Conservation (phyloP, 2,888 invertebrate genomes). For the Heliconius ismenius region DNA sequence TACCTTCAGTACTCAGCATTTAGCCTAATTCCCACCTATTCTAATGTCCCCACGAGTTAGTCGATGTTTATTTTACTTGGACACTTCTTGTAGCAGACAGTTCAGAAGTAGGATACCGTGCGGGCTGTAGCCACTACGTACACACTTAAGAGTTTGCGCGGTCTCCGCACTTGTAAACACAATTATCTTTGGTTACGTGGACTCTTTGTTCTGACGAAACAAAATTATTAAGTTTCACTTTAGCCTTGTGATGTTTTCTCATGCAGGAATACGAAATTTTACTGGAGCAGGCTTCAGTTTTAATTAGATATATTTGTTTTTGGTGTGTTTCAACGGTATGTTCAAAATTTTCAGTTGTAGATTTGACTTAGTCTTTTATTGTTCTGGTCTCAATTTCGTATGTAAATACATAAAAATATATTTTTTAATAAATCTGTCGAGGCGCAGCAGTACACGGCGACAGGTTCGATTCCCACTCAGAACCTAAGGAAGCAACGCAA, state of each 20-base stretch:
- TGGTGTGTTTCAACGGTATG: neutral
- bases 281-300: neutral
- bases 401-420: neutral
- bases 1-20: neutral
- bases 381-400: neutral
- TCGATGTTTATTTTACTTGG: slow-evolving; percentile 14
- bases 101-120: slow-evolving; percentile 12
- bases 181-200: slow-evolving; percentile 23
- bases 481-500: neutral
- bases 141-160: slow-evolving; percentile 19
- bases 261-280: neutral
- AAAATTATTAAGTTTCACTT: slow-evolving; percentile 3
- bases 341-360: neutral
- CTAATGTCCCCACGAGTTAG: slow-evolving; percentile 3
- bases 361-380: neutral
- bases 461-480: neutral
- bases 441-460: neutral
- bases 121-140: slow-evolving; percentile 16
- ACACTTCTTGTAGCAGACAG: slow-evolving; percentile 25
- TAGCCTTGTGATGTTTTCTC: neutral
- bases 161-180: slow-evolving; percentile 26
- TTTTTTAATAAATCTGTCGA: neutral
- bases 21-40: neutral
- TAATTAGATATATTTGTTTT: neutral
- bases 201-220: slow-evolving; percentile 17